Evolutionary conservation across 1,140 invertebrate genomes (phyloP), one percentile per base, ranked within the genome.

Genomic region (Euwallacea fornicatus): DNA sequence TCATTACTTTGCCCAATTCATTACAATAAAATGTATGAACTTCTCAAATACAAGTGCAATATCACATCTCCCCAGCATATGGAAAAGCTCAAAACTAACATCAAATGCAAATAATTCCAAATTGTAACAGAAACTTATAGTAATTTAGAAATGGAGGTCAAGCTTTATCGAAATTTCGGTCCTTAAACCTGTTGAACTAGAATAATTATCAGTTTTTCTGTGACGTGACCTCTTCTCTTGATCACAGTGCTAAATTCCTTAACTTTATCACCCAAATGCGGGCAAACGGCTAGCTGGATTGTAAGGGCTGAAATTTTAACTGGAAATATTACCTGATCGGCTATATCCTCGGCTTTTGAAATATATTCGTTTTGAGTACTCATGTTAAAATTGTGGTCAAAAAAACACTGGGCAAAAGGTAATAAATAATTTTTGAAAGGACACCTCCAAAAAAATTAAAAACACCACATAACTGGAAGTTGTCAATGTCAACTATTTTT

Each of bases 341-440:
- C 95, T 78, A 96, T 85, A 84, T 98, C 95, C 86, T 98, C 95
- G 53, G 94, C 95, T 81, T 90, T 93, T 70, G 93, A 88, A 78
- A 97, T 85, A 79, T 95, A 89, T 87, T 96, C 93, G 83, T 91
- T 93, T 82, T 92, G 91, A 83, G 88, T 88, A 85, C 89, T 88
- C 91, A 93, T 93, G 83, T 87, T 89, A 78, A 63, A 62, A 64
- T 59, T 74, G 54, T 46, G 63, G 42, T 62, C 44, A 76, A 75
- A 77, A 78, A 72, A 71, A 76, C 74, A 3, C 13, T 13, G 46
- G 46, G 13, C 0, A 50, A 50, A 50, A 13, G 46, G 77, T 75
- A 77, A 71, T 70, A 72, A 75, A 68, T 47, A 71, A 73, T 50
- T 66, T 54, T 42, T 54, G 8, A 47, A 72, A 60, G 43, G 62